Evolutionary conservation across 2,888 invertebrate species (phyloP).

Genomic region (Eurytoma adleriae): DNA sequence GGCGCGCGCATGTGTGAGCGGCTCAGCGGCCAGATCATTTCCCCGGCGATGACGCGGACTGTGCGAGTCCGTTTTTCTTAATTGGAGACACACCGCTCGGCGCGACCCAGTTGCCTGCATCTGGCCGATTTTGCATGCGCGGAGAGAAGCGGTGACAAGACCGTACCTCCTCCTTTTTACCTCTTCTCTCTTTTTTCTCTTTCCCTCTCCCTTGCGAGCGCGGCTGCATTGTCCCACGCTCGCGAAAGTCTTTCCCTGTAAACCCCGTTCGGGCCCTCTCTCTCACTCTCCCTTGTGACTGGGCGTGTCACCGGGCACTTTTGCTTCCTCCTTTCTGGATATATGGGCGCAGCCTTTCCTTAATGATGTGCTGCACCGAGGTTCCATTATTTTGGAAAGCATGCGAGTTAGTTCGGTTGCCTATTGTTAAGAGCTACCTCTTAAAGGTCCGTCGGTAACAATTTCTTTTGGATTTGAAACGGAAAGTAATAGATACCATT

Average conservation of each 20-base stretch:
- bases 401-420: too few species aligned
- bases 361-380: background rate
- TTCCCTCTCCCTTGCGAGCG: constrained; percentile 4
- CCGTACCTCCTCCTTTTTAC: too few species aligned
- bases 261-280: background rate
- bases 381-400: too few species aligned
- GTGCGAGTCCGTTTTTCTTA: constrained; percentile 60
- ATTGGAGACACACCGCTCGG: constrained; percentile 57
- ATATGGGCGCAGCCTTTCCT: background rate
- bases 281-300: constrained; percentile 22
- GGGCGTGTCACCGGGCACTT: constrained; percentile 29
- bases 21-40: constrained; percentile 59
- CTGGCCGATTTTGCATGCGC: constrained; percentile 47
- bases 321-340: constrained; percentile 32
- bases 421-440: background rate
- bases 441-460: too few species aligned
- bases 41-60: constrained; percentile 42
- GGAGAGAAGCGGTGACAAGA: constrained; percentile 5
- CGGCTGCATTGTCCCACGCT: constrained; percentile 55
- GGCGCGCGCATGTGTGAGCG: constrained; percentile 30
- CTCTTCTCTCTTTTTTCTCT: background rate
- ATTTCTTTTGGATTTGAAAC: too few species aligned
- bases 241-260: constrained; percentile 40
- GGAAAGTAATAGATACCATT: too few species aligned
- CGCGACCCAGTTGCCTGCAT: constrained; percentile 63